Evolutionary conservation across 1,140 invertebrate species (phyloP).

Genomic region (Drosophila nasuta): DNA sequence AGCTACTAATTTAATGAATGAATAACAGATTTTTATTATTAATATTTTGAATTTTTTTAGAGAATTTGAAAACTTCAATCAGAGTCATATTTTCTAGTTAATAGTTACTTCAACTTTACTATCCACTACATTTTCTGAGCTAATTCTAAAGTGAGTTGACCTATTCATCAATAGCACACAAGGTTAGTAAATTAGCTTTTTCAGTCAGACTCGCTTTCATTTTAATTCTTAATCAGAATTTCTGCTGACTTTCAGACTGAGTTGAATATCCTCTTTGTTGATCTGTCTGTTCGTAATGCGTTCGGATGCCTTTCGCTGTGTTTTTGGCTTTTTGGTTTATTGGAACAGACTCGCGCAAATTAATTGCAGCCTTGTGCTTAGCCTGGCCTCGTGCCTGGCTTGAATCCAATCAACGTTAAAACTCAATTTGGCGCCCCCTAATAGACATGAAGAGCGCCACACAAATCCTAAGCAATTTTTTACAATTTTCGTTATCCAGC

Average conservation of each 20-base stretch:
- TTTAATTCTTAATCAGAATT: too few relatives aligned
- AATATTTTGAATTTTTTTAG: background rate
- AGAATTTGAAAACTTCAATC: too few relatives aligned
- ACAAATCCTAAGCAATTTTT: slow-evolving; percentile 65
- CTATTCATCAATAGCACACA: too few relatives aligned
- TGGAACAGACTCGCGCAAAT: background rate
- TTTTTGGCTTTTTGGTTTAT: background rate
- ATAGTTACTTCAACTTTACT: too few relatives aligned
- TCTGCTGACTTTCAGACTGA: too few relatives aligned
- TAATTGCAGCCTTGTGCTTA: slow-evolving; percentile 38
- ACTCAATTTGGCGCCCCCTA: slow-evolving; percentile 65
- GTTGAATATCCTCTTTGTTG: too few relatives aligned
- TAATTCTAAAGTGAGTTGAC: too few relatives aligned
- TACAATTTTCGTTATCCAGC: slow-evolving; percentile 36
- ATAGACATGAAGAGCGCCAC: slow-evolving; percentile 44
- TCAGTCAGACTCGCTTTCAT: too few relatives aligned
- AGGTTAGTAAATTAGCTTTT: too few relatives aligned
- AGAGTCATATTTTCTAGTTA: too few relatives aligned
- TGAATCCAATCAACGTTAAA: slow-evolving; percentile 53
- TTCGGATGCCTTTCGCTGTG: background rate
- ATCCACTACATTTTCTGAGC: too few relatives aligned
- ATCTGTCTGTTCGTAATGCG: background rate
- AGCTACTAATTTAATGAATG: background rate
- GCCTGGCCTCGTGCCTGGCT: slow-evolving; percentile 12
- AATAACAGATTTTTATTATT: background rate